Evolutionary conservation across 2,113 vertebrate genomes (phyloP).

Genomic region (Myotis davidii): DNA sequence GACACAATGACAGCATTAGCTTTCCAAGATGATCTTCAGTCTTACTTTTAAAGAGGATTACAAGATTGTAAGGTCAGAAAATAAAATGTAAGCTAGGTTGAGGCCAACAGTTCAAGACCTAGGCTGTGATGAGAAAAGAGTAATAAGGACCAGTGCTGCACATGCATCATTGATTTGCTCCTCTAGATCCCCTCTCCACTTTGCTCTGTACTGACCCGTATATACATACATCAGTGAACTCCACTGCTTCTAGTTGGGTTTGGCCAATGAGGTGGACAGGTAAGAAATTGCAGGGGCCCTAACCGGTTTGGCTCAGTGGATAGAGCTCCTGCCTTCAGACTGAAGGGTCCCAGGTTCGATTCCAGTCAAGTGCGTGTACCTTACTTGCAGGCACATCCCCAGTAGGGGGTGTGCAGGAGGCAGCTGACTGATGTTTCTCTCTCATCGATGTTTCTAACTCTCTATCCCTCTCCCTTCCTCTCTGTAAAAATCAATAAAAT

Average conservation of each 20-base stretch:
- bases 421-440: no score
- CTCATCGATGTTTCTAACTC: no score
- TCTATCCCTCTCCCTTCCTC: no score
- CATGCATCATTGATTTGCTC: neutral
- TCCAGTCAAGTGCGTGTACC: no score
- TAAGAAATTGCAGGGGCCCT: neutral
- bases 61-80: neutral
- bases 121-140: neutral
- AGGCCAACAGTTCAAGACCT: neutral
- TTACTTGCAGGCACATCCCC: no score
- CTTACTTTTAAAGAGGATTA: neutral
- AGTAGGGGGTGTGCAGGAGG: no score
- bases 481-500: no score
- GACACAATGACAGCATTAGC: neutral
- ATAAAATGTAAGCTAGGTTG: neutral
- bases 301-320: no score
- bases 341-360: no score
- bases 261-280: neutral
- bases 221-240: neutral
- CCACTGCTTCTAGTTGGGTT: neutral
- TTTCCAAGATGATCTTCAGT: slow-evolving; percentile 30
- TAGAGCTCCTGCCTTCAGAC: no score
- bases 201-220: neutral
- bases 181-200: neutral
- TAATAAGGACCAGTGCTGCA: neutral